Evolutionary conservation across 2,888 invertebrate species (phyloP).

Genomic region (Chymomyza caudatula): DNA sequence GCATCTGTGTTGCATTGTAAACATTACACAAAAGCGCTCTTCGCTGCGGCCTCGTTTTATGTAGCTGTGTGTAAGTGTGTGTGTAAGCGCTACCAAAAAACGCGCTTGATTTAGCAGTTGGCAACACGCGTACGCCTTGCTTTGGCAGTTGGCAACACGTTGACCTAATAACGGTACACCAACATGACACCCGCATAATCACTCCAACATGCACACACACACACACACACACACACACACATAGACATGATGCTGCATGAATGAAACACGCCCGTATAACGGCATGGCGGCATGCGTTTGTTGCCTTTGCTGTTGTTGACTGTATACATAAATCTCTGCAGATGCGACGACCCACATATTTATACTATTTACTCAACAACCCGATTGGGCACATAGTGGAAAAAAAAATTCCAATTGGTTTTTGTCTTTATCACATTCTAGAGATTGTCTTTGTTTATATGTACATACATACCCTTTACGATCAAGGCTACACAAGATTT

Average conservation of each 20-base stretch:
- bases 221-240: conserved; percentile 1
- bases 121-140: conserved; percentile 44
- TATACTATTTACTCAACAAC: conserved; percentile 17
- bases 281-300: conserved; percentile 26
- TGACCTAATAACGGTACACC: conserved; percentile 65
- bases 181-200: conserved; percentile 18
- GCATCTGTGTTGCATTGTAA: conserved; percentile 37
- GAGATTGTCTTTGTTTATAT: too few relatives aligned
- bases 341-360: conserved; percentile 53
- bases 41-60: conserved; percentile 60
- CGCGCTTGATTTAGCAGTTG: conserved; percentile 38
- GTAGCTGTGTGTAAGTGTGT: conserved; percentile 1
- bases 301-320: conserved; percentile 26
- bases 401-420: conserved; percentile 26
- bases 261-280: conserved; percentile 51
- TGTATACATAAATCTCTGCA: conserved; percentile 45
- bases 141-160: conserved; percentile 70
- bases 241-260: conserved; percentile 35
- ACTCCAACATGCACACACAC: conserved; percentile 27
- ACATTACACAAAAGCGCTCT: conserved; percentile 63
- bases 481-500: too few relatives aligned
- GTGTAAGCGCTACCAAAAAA: background rate
- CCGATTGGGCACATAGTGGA: background rate
- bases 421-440: conserved; percentile 19
- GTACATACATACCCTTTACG: too few relatives aligned